These are phyloP conservation scores for Ditula angustiorana DNA, from an alignment of 2,888 invertebrate species.

Conservation along the genomic window DNA sequence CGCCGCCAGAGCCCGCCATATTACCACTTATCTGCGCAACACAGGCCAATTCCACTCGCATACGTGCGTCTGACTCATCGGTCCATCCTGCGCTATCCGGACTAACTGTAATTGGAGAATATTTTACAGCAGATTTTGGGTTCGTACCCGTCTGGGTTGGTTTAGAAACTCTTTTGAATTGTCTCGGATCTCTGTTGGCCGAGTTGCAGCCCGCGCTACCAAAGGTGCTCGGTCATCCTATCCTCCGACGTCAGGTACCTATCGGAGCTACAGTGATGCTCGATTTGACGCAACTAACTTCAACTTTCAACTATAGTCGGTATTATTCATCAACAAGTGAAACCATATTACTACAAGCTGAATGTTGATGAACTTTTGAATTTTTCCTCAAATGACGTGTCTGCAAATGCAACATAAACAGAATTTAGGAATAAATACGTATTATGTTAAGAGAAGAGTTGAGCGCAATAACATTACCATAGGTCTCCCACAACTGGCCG, in stretches of 20 bases:
- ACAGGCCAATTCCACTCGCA: conserved; percentile 54
- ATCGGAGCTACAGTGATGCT: too few relatives aligned
- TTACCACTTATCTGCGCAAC: conserved; percentile 61
- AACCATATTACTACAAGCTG: neutral
- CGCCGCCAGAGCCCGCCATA: conserved; percentile 50
- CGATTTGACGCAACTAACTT: too few relatives aligned
- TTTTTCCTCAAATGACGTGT: conserved; percentile 1
- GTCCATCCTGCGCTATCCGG: neutral
- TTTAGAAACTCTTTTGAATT: too few relatives aligned
- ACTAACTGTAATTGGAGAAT: neutral
- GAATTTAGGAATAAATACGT: conserved; percentile 22
- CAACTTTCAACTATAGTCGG: neutral
- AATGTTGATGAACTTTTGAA: neutral
- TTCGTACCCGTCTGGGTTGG: too few relatives aligned
- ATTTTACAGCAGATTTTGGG: neutral
- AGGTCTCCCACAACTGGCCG: conserved; percentile 68
- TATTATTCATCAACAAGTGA: neutral
- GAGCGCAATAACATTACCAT: conserved; percentile 79
- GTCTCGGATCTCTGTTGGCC: too few relatives aligned
- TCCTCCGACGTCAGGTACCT: too few relatives aligned
- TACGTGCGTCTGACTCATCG: conserved; percentile 48
- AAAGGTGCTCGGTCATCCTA: too few relatives aligned
- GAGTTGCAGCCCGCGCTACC: too few relatives aligned
- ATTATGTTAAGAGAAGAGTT: conserved; percentile 49
- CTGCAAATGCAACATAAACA: conserved; percentile 23